phyloP scores from a whole-genome alignment of 2,888 invertebrate species.

The Loripinus fragilis region DNA sequence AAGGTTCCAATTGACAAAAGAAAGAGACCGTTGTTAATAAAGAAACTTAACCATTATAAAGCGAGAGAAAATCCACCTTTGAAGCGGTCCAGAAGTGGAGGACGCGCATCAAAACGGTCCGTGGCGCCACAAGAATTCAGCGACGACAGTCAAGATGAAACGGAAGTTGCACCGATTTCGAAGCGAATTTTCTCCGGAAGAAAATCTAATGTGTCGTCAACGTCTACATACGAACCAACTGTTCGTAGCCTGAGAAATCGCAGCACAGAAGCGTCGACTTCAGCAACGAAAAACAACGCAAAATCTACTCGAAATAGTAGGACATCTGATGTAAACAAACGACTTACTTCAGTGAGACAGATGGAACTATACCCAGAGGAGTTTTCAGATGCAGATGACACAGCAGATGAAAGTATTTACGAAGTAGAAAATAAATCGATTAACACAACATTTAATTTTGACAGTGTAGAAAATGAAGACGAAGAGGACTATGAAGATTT shows the following conservation, averaged over 20 bases:
- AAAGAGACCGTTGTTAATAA: slow-evolving; percentile 71
- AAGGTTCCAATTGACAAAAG: slow-evolving; percentile 70
- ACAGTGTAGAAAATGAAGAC: slow-evolving; percentile 56
- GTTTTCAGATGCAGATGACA: slow-evolving; percentile 73
- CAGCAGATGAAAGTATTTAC: slow-evolving; percentile 72
- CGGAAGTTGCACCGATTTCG: slow-evolving; percentile 41
- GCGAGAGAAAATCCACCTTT: slow-evolving; percentile 65
- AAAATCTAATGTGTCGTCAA: slow-evolving; percentile 19
- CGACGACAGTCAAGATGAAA: slow-evolving; percentile 64
- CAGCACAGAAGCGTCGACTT: slow-evolving; percentile 26
- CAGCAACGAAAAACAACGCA: neutral
- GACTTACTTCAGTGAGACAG: slow-evolving; percentile 7
- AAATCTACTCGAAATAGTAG: neutral
- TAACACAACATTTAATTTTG: slow-evolving; percentile 71
- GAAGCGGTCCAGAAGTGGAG: slow-evolving; percentile 44
- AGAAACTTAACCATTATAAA: slow-evolving; percentile 76
- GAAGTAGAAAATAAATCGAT: slow-evolving; percentile 73
- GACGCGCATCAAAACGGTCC: slow-evolving; percentile 43
- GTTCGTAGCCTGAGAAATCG: slow-evolving; percentile 28
- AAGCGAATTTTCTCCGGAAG: slow-evolving; percentile 34
- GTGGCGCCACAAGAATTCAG: slow-evolving; percentile 56
- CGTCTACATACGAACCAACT: slow-evolving; percentile 12
- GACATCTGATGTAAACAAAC: slow-evolving; percentile 16
- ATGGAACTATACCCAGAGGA: slow-evolving; percentile 64
- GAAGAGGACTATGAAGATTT: slow-evolving; percentile 44